Evolutionary conservation across 1,140 invertebrate genomes (phyloP), one percentile per base, ranked within the genome.

Genomic region (Papilio helenus): DNA sequence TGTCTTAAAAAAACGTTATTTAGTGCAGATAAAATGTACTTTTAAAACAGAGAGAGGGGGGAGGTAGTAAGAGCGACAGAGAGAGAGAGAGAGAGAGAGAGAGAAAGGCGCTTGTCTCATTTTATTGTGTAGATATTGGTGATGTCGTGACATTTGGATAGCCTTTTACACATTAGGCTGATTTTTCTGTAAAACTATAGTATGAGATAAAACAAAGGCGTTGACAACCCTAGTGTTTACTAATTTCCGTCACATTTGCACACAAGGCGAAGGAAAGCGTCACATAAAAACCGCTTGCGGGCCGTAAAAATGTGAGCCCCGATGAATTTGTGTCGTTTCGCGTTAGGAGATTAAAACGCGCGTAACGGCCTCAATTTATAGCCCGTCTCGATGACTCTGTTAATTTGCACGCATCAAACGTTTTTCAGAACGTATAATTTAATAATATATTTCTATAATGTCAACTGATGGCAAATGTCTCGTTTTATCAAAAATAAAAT

Each of bases 261-360:
- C 61, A 68, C 61, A 68, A 29, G 61, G 26, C 58, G 58, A 16
- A 26, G 61, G 26, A 55, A 55, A 55, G 61, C 61, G 61, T 29
- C 61, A 68, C 61, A 68, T 68, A 68, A 68, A 68, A 68, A 68
- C 61, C 61, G 61, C 61, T 68, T 68, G 61, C 61, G 61, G 26
- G 61, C 61, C 26, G 61, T 65, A 65, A 65, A 65, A 65, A 65
- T 65, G 26, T 26, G 61, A 65, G 61, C 23, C 26, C 14, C 23
- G 61, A 65, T 65, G 12, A 65, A 65, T 65, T 65, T 65, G 61
- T 65, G 61, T 65, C 61, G 61, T 29, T 65, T 65, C 14, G 61
- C 61, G 61, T 65, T 65, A 65, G 61, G 61, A 65, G 61, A 65
- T 65, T 65, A 65, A 65, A 65, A 26, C 61, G 61, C 61, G 61